These are phyloP conservation scores for Apodemus agrarius DNA, from an alignment of 2,797 vertebrate species.

Conservation along the genomic window DNA sequence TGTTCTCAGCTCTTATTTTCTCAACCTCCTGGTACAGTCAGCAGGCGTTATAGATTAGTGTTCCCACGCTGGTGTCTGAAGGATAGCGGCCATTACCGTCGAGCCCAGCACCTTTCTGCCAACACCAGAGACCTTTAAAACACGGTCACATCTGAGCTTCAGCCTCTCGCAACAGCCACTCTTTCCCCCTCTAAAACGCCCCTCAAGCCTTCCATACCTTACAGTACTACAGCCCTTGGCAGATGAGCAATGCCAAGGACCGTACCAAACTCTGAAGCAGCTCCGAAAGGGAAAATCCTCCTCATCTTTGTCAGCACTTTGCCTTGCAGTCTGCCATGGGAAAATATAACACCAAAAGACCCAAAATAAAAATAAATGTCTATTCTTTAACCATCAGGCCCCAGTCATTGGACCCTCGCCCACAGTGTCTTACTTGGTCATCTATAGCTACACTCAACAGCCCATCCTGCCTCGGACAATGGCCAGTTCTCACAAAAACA, in stretches of 20 bases:
- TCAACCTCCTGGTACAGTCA: not conserved
- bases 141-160: not conserved
- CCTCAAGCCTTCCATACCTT: not conserved
- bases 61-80: not conserved
- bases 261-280: not conserved
- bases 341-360: not conserved
- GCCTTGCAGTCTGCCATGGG: not conserved
- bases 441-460: not conserved
- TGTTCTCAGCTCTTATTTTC: not conserved
- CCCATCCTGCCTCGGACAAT: no score
- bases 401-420: not conserved
- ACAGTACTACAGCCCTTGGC: not conserved
- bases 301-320: not conserved
- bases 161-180: not conserved
- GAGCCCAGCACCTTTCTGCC: not conserved
- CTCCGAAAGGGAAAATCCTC: not conserved
- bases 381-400: not conserved
- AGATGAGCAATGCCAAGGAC: not conserved
- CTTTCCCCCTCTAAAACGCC: not conserved
- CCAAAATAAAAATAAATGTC: not conserved
- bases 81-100: not conserved
- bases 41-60: not conserved
- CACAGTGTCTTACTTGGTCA: not conserved
- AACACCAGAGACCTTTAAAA: not conserved
- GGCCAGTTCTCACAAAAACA: not conserved